Base-by-base conservation (phyloP, 2,113 vertebrate genomes). In the Anser cygnoides region DNA sequence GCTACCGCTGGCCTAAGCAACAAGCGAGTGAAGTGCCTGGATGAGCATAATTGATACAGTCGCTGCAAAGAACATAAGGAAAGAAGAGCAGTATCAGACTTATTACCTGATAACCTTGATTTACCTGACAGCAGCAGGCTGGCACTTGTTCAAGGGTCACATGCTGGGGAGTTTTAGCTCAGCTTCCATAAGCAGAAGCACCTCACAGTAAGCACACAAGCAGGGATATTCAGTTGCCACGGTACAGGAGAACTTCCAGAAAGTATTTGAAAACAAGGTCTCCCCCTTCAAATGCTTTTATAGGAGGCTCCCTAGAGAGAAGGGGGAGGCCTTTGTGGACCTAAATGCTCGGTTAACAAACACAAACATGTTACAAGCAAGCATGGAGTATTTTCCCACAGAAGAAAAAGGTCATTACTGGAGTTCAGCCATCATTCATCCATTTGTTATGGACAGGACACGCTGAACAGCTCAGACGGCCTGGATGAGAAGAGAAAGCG, bases 61-160 rank as follows among this genome's bases (percentile, higher is more conserved):
- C 61, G 54, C 85, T 79, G 67, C 28, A 41, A 0, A 58, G 50
- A 37, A 68, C 25, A 57, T 28, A 37, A 19, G 37, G 90, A 88
- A 90, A 94, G 23, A 77, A 0, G 0, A 89, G 29, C 29, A 71
- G 49, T 68, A 85, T 63, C 74, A 89, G 35, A 5, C 49, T 75
- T 90, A 89, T 82, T 89, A 59, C 11, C 66, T 57, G 71, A 82
- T 49, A 89, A 81, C 43, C 93, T 92, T 90, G 33, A 92, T 58
- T 91, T 46, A 68, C 66, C 75, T 82, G 70, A 78, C 31, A 84
- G 81, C 39, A 87, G 61, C 81, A 79, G 82, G 58, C 39, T 75
- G 70, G 70, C 87, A 87, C 43, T 82, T 85, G 26, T 18, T 78
- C 54, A 85, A 76, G n/a, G 28, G 46, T 62, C 92, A 90, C 62